Percentiles rank a stretch among this genome's conserved stretches.
Evolutionary conservation across 2,888 invertebrate species (phyloP).

Genomic region (Luperina nickerlii): DNA sequence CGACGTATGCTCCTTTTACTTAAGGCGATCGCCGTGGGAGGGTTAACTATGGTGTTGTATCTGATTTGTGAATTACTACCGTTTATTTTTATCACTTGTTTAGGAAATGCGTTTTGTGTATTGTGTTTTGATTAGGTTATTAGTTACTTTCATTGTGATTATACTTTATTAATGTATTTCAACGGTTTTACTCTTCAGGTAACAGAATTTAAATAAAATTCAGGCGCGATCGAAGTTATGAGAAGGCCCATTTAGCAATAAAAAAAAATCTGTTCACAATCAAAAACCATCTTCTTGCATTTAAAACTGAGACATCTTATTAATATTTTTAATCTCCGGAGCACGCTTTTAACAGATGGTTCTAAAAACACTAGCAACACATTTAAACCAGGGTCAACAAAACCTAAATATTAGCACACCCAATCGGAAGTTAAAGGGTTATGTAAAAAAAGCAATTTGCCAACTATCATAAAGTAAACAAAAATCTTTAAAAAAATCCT

Average conservation of each 20-base stretch:
- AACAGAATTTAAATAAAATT: background rate
- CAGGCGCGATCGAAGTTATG: too few relatives aligned
- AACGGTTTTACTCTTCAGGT: background rate
- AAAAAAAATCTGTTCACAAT: background rate
- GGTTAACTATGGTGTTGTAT: conserved; percentile 64
- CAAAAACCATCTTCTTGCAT: background rate
- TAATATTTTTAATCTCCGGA: background rate
- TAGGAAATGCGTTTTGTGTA: conserved; percentile 6
- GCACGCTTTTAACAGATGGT: background rate
- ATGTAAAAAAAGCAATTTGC: conserved; percentile 33
- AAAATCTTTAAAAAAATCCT: conserved; percentile 64
- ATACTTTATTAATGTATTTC: background rate
- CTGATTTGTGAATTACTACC: conserved; percentile 64
- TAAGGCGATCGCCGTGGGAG: conserved; percentile 76
- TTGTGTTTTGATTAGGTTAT: conserved; percentile 6
- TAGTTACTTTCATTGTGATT: background rate
- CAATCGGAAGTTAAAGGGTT: conserved; percentile 50
- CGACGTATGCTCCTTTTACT: conserved; percentile 82
- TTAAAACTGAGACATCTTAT: background rate
- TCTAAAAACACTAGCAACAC: background rate
- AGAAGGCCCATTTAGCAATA: too few relatives aligned
- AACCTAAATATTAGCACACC: conserved; percentile 41
- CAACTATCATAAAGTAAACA: conserved; percentile 40
- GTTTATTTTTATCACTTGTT: conserved; percentile 57
- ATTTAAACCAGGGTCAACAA: background rate